These are phyloP conservation scores for Amphibalanus amphitrite DNA, from an alignment of 1,140 invertebrate species.

Conservation along the genomic window DNA sequence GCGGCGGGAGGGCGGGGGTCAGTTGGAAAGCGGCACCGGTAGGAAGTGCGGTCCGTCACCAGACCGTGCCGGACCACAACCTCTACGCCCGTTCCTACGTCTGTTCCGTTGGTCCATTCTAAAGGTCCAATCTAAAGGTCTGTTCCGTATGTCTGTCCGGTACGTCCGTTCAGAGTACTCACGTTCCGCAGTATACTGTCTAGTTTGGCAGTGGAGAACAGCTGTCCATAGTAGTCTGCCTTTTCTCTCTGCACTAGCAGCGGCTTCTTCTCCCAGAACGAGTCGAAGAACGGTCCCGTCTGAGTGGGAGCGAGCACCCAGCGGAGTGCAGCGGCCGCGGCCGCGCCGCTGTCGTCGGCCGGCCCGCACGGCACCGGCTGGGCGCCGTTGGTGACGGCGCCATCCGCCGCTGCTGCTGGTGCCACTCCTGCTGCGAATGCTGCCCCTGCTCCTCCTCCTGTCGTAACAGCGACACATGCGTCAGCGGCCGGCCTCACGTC, in stretches of 20 bases:
- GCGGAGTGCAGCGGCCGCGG: not conserved
- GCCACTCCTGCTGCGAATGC: no score
- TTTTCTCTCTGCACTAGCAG: slow-evolving; percentile 44
- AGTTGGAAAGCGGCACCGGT: not conserved
- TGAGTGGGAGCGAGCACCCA: not conserved
- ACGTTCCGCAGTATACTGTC: slow-evolving; percentile 52
- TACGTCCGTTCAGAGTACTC: no score
- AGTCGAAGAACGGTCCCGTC: slow-evolving; percentile 19
- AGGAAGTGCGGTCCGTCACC: not conserved
- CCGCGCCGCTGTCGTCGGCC: not conserved
- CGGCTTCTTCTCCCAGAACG: slow-evolving; percentile 63
- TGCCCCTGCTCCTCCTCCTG: no score
- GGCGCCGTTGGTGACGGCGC: not conserved
- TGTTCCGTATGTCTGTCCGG: no score
- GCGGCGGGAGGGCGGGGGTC: not conserved
- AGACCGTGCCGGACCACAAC: slow-evolving; percentile 6
- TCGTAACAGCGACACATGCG: no score
- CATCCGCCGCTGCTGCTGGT: no score
- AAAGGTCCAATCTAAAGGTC: no score
- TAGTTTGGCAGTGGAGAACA: slow-evolving; percentile 55
- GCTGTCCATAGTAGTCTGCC: slow-evolving; percentile 41
- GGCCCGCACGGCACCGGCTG: not conserved
- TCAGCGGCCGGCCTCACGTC: no score
- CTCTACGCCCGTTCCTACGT: not conserved
- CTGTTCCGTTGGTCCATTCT: no score